These are phyloP conservation scores for Argyrosomus regius DNA, from an alignment of 2,797 vertebrate species.

Conservation along the genomic window DNA sequence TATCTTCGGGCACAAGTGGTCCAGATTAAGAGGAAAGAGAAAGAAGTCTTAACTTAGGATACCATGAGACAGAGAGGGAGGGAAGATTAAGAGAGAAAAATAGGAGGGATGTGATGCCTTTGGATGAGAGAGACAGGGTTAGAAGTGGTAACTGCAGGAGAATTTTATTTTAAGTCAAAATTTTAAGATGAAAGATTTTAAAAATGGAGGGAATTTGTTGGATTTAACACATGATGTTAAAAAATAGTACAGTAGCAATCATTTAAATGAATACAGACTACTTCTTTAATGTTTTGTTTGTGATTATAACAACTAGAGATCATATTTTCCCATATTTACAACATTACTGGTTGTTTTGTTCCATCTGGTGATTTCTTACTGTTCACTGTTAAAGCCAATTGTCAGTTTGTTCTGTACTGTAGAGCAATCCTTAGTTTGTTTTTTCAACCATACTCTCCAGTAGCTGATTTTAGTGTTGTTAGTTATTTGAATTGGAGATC, in stretches of 20 bases:
- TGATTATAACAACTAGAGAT: not conserved
- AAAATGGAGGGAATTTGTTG: not conserved
- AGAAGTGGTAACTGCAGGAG: not conserved
- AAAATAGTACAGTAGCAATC: too few species aligned
- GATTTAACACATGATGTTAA: not conserved
- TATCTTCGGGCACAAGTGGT: slow-evolving; percentile 16
- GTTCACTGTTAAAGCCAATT: not conserved
- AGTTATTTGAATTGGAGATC: not conserved
- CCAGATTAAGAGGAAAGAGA: slow-evolving; percentile 28
- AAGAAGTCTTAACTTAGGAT: slow-evolving; percentile 13
- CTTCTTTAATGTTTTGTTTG: too few species aligned
- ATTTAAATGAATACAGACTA: too few species aligned
- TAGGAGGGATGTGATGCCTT: slow-evolving; percentile 28
- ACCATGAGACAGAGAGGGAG: slow-evolving; percentile 6
- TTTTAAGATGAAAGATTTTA: not conserved
- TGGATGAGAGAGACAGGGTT: not conserved
- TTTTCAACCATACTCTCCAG: not conserved
- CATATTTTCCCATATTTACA: not conserved
- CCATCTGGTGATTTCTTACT: not conserved
- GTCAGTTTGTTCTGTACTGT: not conserved
- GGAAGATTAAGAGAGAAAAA: slow-evolving; percentile 9
- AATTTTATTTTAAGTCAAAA: too few species aligned
- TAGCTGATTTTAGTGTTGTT: not conserved
- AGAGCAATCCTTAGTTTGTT: not conserved
- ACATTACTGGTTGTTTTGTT: not conserved